Evolutionary conservation across 2,797 vertebrate species (phyloP), one percentile per base, ranked within the genome.

Genomic region (Hydrolagus colliei): DNA sequence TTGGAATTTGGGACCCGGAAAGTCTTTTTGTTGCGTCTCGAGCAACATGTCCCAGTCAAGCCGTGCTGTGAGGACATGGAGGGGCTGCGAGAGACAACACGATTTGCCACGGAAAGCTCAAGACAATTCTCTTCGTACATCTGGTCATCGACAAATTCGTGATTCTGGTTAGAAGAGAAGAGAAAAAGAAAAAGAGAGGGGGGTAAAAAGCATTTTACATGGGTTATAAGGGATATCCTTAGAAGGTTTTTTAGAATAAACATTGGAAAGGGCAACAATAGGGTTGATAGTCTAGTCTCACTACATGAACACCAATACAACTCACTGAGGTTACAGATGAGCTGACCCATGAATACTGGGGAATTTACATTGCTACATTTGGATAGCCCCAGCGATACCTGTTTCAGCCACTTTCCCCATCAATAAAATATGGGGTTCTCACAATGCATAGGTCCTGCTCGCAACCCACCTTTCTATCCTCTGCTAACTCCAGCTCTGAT

Each of bases 101-200:
- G 94, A 22, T 97, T 97, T 87, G 95, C 91, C 5, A 94, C 93
- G 0, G 93, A 92, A 4, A 96, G 93, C 89, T 98, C 97, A 93
- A 94, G 95, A 86, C 94, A 96, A 91, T 93, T 95, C 9, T 93
- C 89, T 88, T 98, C 95, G 0, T 93, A 97, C 9, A 92, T 90
- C 90, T 97, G 96, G 89, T 97, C 97, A 52, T 98, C 97, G 90
- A 98, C 95, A 90, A 99, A 98, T 89, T 97, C 94, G 0, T 98
- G 96, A 90, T 97, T 98, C 97, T 98, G 89, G 89, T 76, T 63
- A 86, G 74, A 5, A 88, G 86, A 87, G 52, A 71, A 0, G 27
- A 27, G 27, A 68, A 4, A 22, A 6, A 67, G 22, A 20, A 11
- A 86, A 2, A 8, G 35, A 79, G 75, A 78, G 75, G 5, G 41